Evolutionary conservation across 2,888 invertebrate species (phyloP).

Genomic region (Tetropium fuscum): DNA sequence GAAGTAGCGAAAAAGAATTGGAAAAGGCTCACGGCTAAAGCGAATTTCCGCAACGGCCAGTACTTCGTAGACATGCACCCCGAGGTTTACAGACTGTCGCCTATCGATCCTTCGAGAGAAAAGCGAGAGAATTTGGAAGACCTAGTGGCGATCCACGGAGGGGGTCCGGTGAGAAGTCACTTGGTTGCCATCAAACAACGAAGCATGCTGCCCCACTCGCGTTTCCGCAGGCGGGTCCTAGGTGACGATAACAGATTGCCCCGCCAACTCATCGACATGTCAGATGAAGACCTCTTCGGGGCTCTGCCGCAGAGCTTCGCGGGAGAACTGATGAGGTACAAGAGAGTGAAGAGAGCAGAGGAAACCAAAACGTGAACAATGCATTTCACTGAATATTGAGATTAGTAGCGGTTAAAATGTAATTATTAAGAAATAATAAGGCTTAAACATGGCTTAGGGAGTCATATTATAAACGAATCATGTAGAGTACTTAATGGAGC

Average conservation of each 20-base stretch:
- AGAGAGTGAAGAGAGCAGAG: constrained; percentile 58
- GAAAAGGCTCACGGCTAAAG: constrained; percentile 11
- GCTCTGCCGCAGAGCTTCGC: constrained; percentile 63
- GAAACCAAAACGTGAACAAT: neutral
- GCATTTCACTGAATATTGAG: constrained; percentile 4
- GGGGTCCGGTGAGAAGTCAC: constrained; percentile 49
- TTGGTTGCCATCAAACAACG: constrained; percentile 48
- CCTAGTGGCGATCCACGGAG: constrained; percentile 48
- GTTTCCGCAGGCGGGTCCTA: constrained; percentile 43
- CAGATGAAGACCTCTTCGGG: constrained; percentile 63
- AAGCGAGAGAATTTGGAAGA: constrained; percentile 41
- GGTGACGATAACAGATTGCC: constrained; percentile 39
- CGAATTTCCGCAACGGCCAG: constrained; percentile 38
- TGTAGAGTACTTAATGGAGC: constrained; percentile 6
- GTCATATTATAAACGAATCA: constrained; percentile 13
- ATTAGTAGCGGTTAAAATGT: constrained; percentile 13
- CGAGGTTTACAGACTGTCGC: constrained; percentile 38
- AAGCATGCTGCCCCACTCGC: constrained; percentile 46
- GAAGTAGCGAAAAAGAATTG: constrained; percentile 28
- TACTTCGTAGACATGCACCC: constrained; percentile 48
- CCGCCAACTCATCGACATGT: constrained; percentile 55
- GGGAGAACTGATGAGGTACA: constrained; percentile 62
- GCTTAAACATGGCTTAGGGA: constrained; percentile 20
- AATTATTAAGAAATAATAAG: constrained; percentile 17
- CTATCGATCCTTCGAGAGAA: constrained; percentile 20